A percentile compares a stretch with the other conserved stretches of the same genome.
Evolutionary conservation across 2,113 vertebrate genomes (phyloP).

Genomic region (Eubucco bourcierii): DNA sequence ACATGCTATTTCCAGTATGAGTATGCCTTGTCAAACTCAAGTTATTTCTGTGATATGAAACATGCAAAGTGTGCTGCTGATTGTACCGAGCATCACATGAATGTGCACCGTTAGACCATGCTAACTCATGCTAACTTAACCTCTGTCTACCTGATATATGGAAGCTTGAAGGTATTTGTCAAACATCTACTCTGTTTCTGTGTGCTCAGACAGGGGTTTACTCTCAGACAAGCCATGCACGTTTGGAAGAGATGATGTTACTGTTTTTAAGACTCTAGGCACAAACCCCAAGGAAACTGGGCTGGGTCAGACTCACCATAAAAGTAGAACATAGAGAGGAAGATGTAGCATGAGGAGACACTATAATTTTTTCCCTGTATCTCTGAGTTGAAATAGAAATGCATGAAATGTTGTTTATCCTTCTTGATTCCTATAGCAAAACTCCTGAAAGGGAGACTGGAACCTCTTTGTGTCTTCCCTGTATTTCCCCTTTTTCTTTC

Average conservation of each 20-base stretch:
- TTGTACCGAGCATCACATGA: not conserved
- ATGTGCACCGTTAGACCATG: not conserved
- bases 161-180: not conserved
- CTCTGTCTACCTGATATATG: not conserved
- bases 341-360: not conserved
- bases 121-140: not conserved
- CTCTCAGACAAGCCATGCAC: not conserved
- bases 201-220: not conserved
- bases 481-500: not conserved
- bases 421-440: not conserved
- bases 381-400: not conserved
- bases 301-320: not conserved
- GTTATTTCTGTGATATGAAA: not conserved
- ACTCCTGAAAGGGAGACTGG: not conserved
- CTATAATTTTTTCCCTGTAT: not conserved
- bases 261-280: not conserved
- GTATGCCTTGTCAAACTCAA: not conserved
- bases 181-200: not conserved
- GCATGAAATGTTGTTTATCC: not conserved
- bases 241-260: not conserved
- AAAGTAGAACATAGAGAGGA: not conserved
- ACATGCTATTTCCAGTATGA: fast-evolving
- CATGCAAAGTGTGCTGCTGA: not conserved
- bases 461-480: not conserved
- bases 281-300: not conserved